phyloP scores from a whole-genome alignment of 2,113 vertebrate genomes.

The Tupaia tana region DNA sequence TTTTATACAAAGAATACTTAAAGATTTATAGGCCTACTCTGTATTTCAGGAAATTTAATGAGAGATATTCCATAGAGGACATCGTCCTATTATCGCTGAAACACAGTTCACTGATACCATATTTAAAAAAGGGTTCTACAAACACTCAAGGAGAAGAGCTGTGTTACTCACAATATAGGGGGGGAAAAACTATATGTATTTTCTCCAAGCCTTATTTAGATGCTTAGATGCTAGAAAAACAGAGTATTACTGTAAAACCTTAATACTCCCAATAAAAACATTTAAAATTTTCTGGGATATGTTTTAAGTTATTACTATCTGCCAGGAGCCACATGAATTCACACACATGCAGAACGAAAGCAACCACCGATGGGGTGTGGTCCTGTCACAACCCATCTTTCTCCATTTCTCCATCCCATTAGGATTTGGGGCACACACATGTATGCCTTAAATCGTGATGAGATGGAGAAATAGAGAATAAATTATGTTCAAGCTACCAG shows the following conservation, averaged over 20 bases:
- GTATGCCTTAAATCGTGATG: too few species aligned
- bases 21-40: not conserved
- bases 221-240: not conserved
- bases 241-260: not conserved
- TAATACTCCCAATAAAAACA: not conserved
- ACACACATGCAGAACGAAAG: too few species aligned
- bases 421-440: too few species aligned
- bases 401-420: too few species aligned
- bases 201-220: not conserved
- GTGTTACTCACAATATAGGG: not conserved
- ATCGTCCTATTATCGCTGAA: not conserved
- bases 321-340: too few species aligned
- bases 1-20: not conserved
- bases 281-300: not conserved
- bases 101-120: not conserved
- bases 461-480: too few species aligned
- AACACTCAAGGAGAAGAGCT: not conserved
- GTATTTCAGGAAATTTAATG: not conserved
- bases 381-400: too few species aligned
- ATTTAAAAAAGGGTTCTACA: not conserved
- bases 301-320: not conserved
- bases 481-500: too few species aligned
- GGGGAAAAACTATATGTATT: not conserved
- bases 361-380: too few species aligned
- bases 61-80: not conserved